These are phyloP conservation scores for Arge pagana DNA, from an alignment of 2,888 invertebrate species.

Conservation along the genomic window DNA sequence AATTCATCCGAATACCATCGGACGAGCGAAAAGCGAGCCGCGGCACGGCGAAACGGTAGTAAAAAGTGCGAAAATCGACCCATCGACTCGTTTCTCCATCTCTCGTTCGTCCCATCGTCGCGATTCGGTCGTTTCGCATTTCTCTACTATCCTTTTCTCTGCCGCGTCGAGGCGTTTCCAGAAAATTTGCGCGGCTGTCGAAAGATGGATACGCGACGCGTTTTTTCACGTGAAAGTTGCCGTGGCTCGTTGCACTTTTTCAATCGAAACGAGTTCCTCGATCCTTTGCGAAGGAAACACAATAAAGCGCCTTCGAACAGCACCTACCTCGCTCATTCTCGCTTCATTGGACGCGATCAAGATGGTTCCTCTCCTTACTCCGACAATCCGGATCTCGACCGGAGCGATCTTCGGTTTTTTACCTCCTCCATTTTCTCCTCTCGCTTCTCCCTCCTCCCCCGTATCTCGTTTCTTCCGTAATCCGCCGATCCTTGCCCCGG, in stretches of 20 bases:
- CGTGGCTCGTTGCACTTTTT: conserved; percentile 40
- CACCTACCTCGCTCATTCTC: conserved; percentile 31
- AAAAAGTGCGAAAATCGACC: too few relatives aligned
- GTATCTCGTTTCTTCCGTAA: not conserved
- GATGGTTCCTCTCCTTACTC: conserved; percentile 34
- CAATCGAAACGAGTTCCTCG: conserved; percentile 28
- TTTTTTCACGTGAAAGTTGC: conserved; percentile 20
- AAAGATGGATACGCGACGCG: conserved; percentile 3
- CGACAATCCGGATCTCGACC: conserved; percentile 24
- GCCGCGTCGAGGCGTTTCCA: not conserved
- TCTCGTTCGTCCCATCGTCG: too few relatives aligned
- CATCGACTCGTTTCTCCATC: too few relatives aligned
- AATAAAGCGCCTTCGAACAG: conserved; percentile 35
- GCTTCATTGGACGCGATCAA: conserved; percentile 46
- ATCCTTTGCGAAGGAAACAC: conserved; percentile 32
- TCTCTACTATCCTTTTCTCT: conserved; percentile 2
- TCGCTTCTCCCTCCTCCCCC: not conserved
- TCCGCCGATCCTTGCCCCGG: not conserved
- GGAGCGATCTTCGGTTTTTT: not conserved
- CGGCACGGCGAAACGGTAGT: too few relatives aligned
- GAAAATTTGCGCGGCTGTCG: conserved; percentile 23
- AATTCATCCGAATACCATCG: too few relatives aligned
- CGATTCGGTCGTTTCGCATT: too few relatives aligned
- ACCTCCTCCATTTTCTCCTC: not conserved
- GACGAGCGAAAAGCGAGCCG: too few relatives aligned